phyloP scores from a whole-genome alignment of 2,113 vertebrate species.

The Rhinogobius similis region DNA sequence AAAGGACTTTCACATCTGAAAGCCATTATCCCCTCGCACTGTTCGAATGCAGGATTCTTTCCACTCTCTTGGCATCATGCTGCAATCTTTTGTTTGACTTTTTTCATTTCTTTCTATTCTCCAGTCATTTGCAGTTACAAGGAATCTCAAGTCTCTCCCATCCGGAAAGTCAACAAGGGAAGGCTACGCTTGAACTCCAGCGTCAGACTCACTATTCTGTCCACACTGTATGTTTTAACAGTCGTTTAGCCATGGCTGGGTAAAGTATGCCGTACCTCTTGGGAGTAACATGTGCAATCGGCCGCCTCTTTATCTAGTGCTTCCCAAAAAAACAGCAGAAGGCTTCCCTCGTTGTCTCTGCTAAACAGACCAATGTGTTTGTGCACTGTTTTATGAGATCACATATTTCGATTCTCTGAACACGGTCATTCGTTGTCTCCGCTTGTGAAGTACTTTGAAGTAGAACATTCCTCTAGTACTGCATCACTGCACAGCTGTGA shows the following conservation, averaged over 20 bases:
- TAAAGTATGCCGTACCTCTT: slow-evolving; percentile 40
- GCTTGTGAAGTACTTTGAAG: slow-evolving; percentile 71
- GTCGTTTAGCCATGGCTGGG: slow-evolving; percentile 40
- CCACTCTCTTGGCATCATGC: slow-evolving; percentile 69
- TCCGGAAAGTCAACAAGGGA: slow-evolving; percentile 48
- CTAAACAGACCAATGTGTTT: slow-evolving; percentile 65
- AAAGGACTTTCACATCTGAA: slow-evolving; percentile 84
- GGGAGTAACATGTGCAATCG: slow-evolving; percentile 53
- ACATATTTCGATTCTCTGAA: slow-evolving; percentile 65
- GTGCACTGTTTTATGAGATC: slow-evolving; percentile 72
- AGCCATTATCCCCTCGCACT: slow-evolving; percentile 82
- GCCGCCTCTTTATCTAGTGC: slow-evolving; percentile 38
- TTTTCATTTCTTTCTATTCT: slow-evolving; percentile 48
- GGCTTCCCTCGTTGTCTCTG: slow-evolving; percentile 38
- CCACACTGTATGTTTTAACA: slow-evolving; percentile 55
- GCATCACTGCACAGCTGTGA: slow-evolving; percentile 77
- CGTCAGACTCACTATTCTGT: slow-evolving; percentile 33
- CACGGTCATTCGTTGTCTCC: slow-evolving; percentile 70
- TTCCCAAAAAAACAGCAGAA: slow-evolving; percentile 40
- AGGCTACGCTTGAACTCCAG: slow-evolving; percentile 40
- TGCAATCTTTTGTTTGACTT: slow-evolving; percentile 55
- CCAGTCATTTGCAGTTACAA: slow-evolving; percentile 59
- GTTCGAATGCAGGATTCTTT: slow-evolving; percentile 76
- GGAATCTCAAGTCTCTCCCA: slow-evolving; percentile 57
- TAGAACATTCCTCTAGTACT: slow-evolving; percentile 73